phyloP scores from a whole-genome alignment of 2,888 invertebrate species.

The Trichopria drosophilae region DNA sequence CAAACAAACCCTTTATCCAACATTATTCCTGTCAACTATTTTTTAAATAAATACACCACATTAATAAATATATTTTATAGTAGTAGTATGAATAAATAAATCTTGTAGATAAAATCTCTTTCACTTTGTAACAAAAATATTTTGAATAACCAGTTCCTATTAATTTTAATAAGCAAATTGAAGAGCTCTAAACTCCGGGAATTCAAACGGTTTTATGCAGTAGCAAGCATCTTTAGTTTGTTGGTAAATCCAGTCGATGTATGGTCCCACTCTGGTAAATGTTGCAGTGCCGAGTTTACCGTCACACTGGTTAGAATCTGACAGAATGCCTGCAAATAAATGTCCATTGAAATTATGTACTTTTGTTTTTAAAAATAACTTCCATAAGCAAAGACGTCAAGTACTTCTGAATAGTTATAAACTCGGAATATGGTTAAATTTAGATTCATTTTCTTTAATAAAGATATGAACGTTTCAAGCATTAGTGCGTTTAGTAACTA shows the following conservation, averaged over 20 bases:
- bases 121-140: no score
- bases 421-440: no score
- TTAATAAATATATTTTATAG: no score
- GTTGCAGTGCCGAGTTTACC: slow-evolving; percentile 56
- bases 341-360: no score
- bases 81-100: no score
- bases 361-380: no score
- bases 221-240: slow-evolving; percentile 64
- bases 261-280: slow-evolving; percentile 61
- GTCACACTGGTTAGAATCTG: slow-evolving; percentile 61
- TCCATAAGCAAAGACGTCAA: no score
- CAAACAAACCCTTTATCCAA: no score
- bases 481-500: slow-evolving; percentile 3
- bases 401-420: background rate
- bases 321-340: slow-evolving; percentile 61
- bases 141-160: background rate
- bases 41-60: no score
- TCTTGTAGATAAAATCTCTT: no score
- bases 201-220: slow-evolving; percentile 49
- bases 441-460: no score
- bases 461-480: slow-evolving; percentile 2
- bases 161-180: slow-evolving; percentile 23
- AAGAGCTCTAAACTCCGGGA: slow-evolving; percentile 24
- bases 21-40: no score
- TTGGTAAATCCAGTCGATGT: slow-evolving; percentile 64